Percentiles rank a stretch among this genome's conserved stretches.
These are phyloP conservation scores for Alauda arvensis DNA, from an alignment of 2,797 vertebrate genomes.

Conservation along the genomic window DNA sequence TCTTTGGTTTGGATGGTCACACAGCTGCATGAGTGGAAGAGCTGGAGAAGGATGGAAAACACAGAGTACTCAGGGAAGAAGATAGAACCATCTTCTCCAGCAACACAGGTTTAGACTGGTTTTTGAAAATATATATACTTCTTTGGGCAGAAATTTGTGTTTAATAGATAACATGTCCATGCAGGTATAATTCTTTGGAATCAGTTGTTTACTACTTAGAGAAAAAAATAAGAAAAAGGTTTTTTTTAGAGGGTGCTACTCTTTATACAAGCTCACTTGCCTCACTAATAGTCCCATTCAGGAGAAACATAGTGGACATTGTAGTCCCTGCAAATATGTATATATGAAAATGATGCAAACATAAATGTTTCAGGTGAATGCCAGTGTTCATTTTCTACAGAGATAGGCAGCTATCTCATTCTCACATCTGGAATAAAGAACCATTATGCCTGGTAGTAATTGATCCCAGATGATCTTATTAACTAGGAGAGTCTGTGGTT, in stretches of 20 bases:
- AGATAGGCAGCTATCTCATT: neutral
- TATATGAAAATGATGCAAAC: neutral
- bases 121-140: neutral
- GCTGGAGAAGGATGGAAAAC: neutral
- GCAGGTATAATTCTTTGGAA: neutral
- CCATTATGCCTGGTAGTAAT: neutral
- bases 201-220: neutral
- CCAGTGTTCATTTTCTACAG: neutral
- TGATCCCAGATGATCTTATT: constrained; percentile 37
- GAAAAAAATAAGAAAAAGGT: accelerated
- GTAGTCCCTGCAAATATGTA: neutral
- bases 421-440: neutral
- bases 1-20: neutral
- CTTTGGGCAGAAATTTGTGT: neutral
- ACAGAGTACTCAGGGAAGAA: neutral
- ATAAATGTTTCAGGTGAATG: neutral
- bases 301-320: neutral
- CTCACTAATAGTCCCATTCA: neutral
- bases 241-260: neutral
- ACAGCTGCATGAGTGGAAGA: neutral
- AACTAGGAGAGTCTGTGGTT: neutral
- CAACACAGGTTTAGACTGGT: neutral
- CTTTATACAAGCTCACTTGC: neutral
- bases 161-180: neutral
- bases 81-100: neutral